These are phyloP conservation scores for Ditylenchus dipsaci DNA, from an alignment of 1,140 invertebrate genomes.

Conservation along the genomic window DNA sequence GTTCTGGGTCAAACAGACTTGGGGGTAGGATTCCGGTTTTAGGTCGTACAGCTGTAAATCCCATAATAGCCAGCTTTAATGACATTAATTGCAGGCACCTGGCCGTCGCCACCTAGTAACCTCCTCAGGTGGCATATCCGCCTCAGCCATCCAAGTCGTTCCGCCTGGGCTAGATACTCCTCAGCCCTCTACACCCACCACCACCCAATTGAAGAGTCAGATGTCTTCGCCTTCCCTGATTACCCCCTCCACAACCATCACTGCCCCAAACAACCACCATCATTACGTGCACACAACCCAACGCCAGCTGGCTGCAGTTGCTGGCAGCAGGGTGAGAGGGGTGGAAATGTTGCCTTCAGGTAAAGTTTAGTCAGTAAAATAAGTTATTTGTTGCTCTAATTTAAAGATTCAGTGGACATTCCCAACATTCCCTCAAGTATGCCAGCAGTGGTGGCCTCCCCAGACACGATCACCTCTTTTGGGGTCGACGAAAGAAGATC, in stretches of 20 bases:
- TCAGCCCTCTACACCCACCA: neutral
- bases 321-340: conserved; percentile 28
- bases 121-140: neutral
- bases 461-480: neutral
- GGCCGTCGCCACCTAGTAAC: neutral
- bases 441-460: neutral
- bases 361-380: too few species aligned
- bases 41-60: too few species aligned
- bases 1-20: too few species aligned
- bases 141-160: neutral
- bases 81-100: too few species aligned
- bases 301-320: conserved; percentile 21
- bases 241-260: neutral
- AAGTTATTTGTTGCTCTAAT: too few species aligned
- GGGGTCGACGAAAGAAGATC: too few species aligned
- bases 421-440: conserved; percentile 31
- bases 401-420: conserved; percentile 16
- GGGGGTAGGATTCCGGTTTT: too few species aligned
- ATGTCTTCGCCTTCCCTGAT: neutral
- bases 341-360: conserved; percentile 35
- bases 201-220: neutral
- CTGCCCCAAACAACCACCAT: neutral
- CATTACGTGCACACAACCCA: conserved; percentile 44
- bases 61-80: too few species aligned
- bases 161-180: conserved; percentile 12